These are phyloP conservation scores for Geotrypetes seraphini DNA, from an alignment of 2,797 vertebrate genomes.

Conservation along the genomic window DNA sequence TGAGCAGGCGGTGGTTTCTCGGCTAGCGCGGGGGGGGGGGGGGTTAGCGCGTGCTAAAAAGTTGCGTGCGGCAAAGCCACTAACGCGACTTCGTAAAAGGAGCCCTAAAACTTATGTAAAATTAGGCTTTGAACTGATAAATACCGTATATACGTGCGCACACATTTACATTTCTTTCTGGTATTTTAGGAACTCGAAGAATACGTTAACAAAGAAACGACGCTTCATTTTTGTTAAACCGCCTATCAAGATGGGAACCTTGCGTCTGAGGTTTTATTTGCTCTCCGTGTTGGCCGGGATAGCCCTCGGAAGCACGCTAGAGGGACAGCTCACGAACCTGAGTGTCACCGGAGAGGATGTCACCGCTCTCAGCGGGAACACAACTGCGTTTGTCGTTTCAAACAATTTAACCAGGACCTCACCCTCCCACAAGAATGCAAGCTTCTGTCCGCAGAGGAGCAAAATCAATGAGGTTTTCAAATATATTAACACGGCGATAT, in stretches of 20 bases:
- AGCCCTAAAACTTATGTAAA: no score
- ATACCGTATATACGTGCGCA: no score
- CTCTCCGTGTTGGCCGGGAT: constrained; percentile 63
- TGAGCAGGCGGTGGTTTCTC: no score
- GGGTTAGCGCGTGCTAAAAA: no score
- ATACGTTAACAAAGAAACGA: no score
- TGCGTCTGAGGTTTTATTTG: constrained; percentile 53
- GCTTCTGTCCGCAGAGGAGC: constrained; percentile 48
- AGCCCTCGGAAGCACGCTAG: constrained; percentile 58
- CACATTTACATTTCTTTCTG: no score
- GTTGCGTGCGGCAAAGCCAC: no score
- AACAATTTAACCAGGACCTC: constrained; percentile 15
- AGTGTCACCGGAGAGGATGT: constrained; percentile 23
- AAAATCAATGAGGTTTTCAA: constrained; percentile 70
- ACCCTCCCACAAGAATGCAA: constrained; percentile 29
- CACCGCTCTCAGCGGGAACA: constrained; percentile 36
- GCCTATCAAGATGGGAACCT: constrained; percentile 60
- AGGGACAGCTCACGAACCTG: constrained; percentile 32
- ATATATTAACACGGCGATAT: constrained; percentile 87
- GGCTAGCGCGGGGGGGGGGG: no score
- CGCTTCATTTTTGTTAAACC: no score
- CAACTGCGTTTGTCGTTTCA: constrained; percentile 10
- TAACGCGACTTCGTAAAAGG: no score
- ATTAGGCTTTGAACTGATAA: no score
- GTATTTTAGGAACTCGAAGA: no score